Evolutionary conservation across 2,113 vertebrate species (phyloP).

Genomic region (Motacilla tschutschensis): DNA sequence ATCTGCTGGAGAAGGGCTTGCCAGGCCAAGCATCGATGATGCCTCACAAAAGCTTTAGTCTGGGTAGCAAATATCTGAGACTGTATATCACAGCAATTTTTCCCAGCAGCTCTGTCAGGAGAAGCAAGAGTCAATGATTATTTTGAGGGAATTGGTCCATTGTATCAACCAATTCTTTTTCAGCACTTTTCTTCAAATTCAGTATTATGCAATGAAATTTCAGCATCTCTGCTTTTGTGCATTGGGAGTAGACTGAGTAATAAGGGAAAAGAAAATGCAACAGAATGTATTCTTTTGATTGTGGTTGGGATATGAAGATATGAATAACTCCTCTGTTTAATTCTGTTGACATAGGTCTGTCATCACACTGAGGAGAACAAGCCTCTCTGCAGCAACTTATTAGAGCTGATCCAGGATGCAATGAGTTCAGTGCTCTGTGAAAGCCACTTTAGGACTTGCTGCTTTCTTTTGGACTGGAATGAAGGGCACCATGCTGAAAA

Average conservation of each 20-base stretch:
- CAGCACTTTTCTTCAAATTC: not conserved
- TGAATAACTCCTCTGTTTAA: not conserved
- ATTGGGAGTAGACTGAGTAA: not conserved
- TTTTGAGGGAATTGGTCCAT: not conserved
- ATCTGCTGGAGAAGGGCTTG: conserved; percentile 45
- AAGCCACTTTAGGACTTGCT: not conserved
- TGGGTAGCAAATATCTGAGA: not conserved
- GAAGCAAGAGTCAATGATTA: not conserved
- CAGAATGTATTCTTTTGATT: not conserved
- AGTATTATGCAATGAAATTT: not conserved
- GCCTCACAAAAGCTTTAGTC: not conserved
- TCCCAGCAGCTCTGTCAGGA: not conserved
- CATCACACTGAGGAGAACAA: not conserved
- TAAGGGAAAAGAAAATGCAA: not conserved
- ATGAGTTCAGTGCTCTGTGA: not conserved
- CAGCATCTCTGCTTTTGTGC: not conserved
- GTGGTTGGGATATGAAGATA: not conserved
- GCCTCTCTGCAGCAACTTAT: not conserved
- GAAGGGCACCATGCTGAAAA: not conserved
- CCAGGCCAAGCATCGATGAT: not conserved
- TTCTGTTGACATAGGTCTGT: not conserved
- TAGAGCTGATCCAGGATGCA: not conserved
- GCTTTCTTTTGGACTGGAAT: not conserved
- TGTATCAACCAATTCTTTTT: not conserved
- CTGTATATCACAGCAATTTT: not conserved